Base-by-base conservation (phyloP, 2,888 invertebrate species). In the Brachypterus glaber region DNA sequence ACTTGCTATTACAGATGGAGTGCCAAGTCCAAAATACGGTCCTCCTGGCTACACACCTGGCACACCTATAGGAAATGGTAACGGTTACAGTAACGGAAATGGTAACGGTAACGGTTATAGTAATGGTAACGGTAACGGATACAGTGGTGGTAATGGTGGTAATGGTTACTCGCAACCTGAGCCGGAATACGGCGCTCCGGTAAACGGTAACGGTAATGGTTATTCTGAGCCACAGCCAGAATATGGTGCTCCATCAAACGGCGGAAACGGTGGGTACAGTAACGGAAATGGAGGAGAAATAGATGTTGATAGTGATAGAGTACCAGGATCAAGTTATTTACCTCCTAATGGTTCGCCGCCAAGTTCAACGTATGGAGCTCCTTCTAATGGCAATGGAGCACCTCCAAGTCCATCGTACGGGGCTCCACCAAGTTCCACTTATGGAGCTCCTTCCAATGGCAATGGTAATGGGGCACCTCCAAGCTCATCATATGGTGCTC, bases 151-250 rank as follows among this genome's bases (percentile, higher is more conserved):
- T 21, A 40, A 38, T 9, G 37, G 35, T 14, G 31, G 34, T 16
- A 30, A 2, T 35, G 39, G 27, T 2, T 16, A 24, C n/a, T 36
- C 34, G 14, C 8, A 9, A 36, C 59, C 58, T 21, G 47, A 53
- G 9, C 47, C 49, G 13, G 51, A 50, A 35, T 62, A 60, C 31
- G 58, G 59, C 5, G 62, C 69, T 25, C 73, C 73, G 41, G 69
- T 66, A 4, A 51, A 46, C 44, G 38, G 41, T 14, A 48, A 41
- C 39, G 40, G 36, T 33, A 38, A 61, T 17, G 38, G 41, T 14
- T 47, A 41, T 35, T 21, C 9, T 21, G 7, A 9, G 21, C 9
- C 21, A 21, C 9, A 21, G 5, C 21, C 9, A 21, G 5, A 5
- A 21, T 21, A 21, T 21, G 7, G 21, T 27, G 12, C 27, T 9